phyloP scores from a whole-genome alignment of 2,113 vertebrate genomes.

The Rhinolophus ferrumequinum region DNA sequence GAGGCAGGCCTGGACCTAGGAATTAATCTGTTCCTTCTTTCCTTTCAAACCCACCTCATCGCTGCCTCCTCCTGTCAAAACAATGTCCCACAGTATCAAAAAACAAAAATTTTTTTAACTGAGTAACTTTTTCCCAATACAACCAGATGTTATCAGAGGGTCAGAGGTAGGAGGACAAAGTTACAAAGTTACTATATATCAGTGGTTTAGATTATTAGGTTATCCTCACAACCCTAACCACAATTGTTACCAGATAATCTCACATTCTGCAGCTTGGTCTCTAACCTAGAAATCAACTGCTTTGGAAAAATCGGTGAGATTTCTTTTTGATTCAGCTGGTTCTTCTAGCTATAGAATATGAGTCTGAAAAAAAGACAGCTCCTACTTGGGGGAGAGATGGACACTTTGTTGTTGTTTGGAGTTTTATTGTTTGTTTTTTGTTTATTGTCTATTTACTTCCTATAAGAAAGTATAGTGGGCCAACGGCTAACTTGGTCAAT shows the following conservation, averaged over 20 bases:
- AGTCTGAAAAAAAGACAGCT: neutral
- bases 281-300: neutral
- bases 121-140: slow-evolving; percentile 51
- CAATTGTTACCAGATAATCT: neutral
- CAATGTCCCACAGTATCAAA: slow-evolving; percentile 21
- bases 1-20: slow-evolving; percentile 66
- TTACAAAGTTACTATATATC: neutral
- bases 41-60: slow-evolving; percentile 63
- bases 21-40: slow-evolving; percentile 59
- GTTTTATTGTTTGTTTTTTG: slow-evolving; percentile 18
- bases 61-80: slow-evolving; percentile 30
- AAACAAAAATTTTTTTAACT: neutral
- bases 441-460: slow-evolving; percentile 19
- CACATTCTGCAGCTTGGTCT: slow-evolving; percentile 26
- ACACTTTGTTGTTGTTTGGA: slow-evolving; percentile 46
- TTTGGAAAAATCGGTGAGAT: slow-evolving; percentile 43
- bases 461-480: neutral
- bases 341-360: slow-evolving; percentile 26
- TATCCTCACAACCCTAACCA: slow-evolving; percentile 5
- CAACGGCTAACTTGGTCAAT: neutral
- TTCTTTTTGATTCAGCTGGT: neutral
- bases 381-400: neutral
- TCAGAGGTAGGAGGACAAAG: slow-evolving; percentile 61
- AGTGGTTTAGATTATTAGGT: slow-evolving; percentile 55
- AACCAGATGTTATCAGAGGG: slow-evolving; percentile 69